phyloP scores from a whole-genome alignment of 2,888 invertebrate genomes.

The Leptopilina drosophilae region DNA sequence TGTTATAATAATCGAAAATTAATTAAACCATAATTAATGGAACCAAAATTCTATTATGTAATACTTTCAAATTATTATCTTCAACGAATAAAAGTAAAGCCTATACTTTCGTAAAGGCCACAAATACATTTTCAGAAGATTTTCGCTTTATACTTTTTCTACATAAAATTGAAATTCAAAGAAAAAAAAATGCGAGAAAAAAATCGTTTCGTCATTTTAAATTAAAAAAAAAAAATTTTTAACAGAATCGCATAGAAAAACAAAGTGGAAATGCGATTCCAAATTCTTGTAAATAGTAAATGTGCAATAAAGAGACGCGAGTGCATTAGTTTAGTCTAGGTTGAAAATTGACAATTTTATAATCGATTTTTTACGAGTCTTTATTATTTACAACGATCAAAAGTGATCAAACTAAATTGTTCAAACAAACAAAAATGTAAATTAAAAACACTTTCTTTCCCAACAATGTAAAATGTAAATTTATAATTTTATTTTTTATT shows the following conservation, averaged over 20 bases:
- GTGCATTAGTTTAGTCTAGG: constrained; percentile 42
- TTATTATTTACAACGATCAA: constrained; percentile 47
- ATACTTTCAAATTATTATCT: too few relatives aligned
- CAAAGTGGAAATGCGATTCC: constrained; percentile 21
- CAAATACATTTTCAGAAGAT: too few relatives aligned
- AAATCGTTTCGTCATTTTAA: constrained; percentile 40
- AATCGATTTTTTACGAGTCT: constrained; percentile 68
- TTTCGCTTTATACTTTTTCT: too few relatives aligned
- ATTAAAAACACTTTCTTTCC: not conserved
- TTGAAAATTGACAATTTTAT: constrained; percentile 57
- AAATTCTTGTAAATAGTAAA: constrained; percentile 5
- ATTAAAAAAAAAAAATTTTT: constrained; percentile 42
- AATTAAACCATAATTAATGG: too few relatives aligned
- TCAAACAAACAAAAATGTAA: not conserved
- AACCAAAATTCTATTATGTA: too few relatives aligned
- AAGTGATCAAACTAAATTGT: not conserved
- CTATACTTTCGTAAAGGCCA: too few relatives aligned
- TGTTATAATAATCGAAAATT: too few relatives aligned
- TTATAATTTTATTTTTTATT: too few relatives aligned
- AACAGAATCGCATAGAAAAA: not conserved
- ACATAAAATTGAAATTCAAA: not conserved
- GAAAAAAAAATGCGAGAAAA: constrained; percentile 37
- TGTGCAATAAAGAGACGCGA: constrained; percentile 31
- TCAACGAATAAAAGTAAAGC: too few relatives aligned
- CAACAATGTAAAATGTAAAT: too few relatives aligned